Evolutionary conservation across 2,797 vertebrate species (phyloP).

Genomic region (Sparidentex hasta): DNA sequence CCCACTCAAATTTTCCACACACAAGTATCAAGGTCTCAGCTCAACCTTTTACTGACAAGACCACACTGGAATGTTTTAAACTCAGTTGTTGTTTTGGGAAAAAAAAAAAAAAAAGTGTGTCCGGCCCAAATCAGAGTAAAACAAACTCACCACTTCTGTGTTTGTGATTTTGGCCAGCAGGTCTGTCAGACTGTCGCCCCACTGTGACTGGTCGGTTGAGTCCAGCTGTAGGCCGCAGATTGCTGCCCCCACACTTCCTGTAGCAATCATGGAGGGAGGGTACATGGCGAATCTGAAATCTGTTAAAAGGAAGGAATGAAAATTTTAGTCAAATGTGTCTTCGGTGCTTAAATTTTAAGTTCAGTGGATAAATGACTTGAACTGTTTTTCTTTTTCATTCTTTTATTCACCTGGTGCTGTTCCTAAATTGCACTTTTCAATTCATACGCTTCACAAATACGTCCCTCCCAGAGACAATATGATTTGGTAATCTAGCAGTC

Average conservation of each 20-base stretch:
- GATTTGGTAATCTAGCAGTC: conserved; percentile 72
- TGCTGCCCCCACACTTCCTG: conserved; percentile 95
- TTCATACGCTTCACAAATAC: conserved; percentile 34
- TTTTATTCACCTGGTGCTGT: conserved; percentile 44
- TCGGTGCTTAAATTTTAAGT: conserved; percentile 2
- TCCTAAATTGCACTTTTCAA: conserved; percentile 47
- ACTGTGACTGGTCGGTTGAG: conserved; percentile 87
- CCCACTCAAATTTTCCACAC: conserved; percentile 3
- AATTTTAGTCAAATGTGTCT: conserved; percentile 16
- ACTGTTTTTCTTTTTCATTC: conserved; percentile 2
- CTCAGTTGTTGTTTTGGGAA: not conserved
- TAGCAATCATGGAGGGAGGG: conserved; percentile 97
- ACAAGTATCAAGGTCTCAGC: not conserved
- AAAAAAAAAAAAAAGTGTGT: not conserved
- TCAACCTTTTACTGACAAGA: conserved; percentile 16
- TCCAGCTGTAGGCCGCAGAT: conserved; percentile 96
- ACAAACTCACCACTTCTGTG: conserved; percentile 95
- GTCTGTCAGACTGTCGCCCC: conserved; percentile 90
- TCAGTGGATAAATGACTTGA: not conserved
- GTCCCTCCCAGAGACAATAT: conserved; percentile 54
- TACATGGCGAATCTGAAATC: conserved; percentile 98
- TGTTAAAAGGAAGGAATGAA: conserved; percentile 71
- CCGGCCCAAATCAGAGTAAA: not conserved
- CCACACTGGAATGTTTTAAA: conserved; percentile 12
- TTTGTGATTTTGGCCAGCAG: conserved; percentile 97